A percentile compares a stretch with the other conserved stretches of the same genome.
phyloP scores from a whole-genome alignment of 2,888 invertebrate genomes.

The Ochropleura leucogaster region DNA sequence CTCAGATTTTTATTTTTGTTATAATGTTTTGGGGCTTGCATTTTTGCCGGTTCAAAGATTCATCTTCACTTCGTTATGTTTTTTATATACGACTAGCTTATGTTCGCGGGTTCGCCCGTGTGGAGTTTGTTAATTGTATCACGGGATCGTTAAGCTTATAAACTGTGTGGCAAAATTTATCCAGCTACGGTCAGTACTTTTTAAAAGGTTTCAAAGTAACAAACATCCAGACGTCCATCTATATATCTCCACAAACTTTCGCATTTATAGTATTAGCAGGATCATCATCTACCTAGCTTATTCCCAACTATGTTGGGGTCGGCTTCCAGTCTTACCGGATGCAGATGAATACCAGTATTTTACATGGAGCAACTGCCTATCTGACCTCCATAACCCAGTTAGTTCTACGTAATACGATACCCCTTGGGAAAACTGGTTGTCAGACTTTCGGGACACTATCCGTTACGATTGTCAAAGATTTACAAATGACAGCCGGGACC shows the following conservation, averaged over 20 bases:
- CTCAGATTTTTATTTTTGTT: not conserved
- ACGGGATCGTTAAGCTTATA: no score
- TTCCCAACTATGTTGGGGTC: not conserved
- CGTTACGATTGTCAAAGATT: not conserved
- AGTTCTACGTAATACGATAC: no score
- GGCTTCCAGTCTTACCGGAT: not conserved
- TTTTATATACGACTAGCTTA: not conserved
- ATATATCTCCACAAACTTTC: no score
- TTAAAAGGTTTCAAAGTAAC: no score
- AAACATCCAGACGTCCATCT: no score
- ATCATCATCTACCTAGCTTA: not conserved
- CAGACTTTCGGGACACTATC: not conserved
- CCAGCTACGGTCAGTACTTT: no score
- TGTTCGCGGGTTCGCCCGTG: no score
- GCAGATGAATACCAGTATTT: not conserved
- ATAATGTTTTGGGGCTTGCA: not conserved
- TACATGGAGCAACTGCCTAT: not conserved
- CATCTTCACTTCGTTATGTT: not conserved
- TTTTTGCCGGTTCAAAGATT: not conserved
- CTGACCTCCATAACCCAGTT: no score
- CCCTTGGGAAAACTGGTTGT: not conserved
- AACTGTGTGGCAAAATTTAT: no score
- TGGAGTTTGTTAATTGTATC: no score
- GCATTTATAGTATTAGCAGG: no score
- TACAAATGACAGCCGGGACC: not conserved